Evolutionary conservation across 2,888 invertebrate species (phyloP).

Genomic region (Agrotis segetum): DNA sequence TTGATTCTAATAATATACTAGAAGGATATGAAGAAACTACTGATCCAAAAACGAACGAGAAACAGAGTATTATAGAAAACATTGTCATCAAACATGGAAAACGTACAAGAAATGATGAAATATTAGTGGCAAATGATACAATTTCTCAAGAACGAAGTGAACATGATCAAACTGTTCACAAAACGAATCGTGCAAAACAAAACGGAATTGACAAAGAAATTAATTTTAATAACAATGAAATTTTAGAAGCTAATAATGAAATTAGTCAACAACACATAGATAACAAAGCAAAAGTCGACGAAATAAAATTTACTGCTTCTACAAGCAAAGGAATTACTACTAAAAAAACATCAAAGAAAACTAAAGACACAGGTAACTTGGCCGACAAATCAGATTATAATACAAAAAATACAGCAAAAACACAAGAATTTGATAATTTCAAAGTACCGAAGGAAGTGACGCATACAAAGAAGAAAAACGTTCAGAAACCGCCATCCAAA

Average conservation of each 20-base stretch:
- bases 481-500: not conserved
- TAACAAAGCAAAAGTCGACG: not conserved
- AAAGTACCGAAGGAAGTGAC: conserved; percentile 25
- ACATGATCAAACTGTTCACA: no score
- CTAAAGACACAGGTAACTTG: not conserved
- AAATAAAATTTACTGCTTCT: not conserved
- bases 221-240: not conserved
- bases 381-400: not conserved
- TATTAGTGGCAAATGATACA: not conserved
- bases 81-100: conserved; percentile 16
- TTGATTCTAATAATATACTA: conserved; percentile 1
- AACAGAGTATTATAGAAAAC: conserved; percentile 6
- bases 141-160: not conserved
- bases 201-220: not conserved
- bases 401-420: not conserved
- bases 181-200: not conserved
- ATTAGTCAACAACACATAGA: not conserved
- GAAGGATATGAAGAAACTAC: not conserved
- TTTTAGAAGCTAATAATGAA: not conserved
- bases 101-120: not conserved
- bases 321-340: not conserved
- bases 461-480: not conserved
- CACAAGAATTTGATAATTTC: conserved; percentile 19
- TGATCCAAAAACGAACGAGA: not conserved
- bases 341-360: not conserved